Percentiles rank a stretch among this genome's conserved stretches.
phyloP scores from a whole-genome alignment of 2,888 invertebrate species.

The Rosalia funebris region DNA sequence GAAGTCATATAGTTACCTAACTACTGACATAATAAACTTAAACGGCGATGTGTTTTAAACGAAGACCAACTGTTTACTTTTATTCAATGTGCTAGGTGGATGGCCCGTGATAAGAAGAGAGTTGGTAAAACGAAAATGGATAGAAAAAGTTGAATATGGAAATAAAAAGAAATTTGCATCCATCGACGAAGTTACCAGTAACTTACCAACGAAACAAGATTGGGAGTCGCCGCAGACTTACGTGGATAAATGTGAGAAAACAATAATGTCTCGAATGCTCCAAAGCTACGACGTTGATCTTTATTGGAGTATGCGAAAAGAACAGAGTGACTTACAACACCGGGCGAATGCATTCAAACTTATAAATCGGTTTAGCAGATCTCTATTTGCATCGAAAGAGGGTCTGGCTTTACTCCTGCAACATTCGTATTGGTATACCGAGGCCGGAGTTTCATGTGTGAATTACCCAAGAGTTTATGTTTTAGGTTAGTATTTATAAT shows the following conservation, averaged over 20 bases:
- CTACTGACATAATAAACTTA: too few species aligned
- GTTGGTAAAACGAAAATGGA: constrained; percentile 77
- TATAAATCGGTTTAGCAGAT: constrained; percentile 84
- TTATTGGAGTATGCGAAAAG: constrained; percentile 89
- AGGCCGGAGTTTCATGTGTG: constrained; percentile 81
- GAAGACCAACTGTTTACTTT: too few species aligned
- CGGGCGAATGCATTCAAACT: constrained; percentile 73
- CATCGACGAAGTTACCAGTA: constrained; percentile 59
- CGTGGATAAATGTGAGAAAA: constrained; percentile 74
- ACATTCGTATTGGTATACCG: constrained; percentile 88
- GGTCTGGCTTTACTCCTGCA: constrained; percentile 81
- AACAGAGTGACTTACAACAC: constrained; percentile 79
- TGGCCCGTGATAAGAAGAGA: constrained; percentile 78
- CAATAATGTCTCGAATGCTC: constrained; percentile 76
- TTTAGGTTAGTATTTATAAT: constrained; percentile 67
- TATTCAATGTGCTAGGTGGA: constrained; percentile 68
- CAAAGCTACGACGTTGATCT: constrained; percentile 85
- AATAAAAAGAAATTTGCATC: constrained; percentile 40
- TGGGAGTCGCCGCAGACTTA: constrained; percentile 63
- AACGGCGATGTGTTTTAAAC: too few species aligned
- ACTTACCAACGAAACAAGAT: constrained; percentile 60
- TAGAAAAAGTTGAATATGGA: constrained; percentile 71
- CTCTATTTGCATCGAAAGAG: constrained; percentile 93
- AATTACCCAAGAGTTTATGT: constrained; percentile 88
- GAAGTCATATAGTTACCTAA: too few species aligned